phyloP scores from a whole-genome alignment of 2,888 invertebrate genomes.

The Panzeria rudis region DNA sequence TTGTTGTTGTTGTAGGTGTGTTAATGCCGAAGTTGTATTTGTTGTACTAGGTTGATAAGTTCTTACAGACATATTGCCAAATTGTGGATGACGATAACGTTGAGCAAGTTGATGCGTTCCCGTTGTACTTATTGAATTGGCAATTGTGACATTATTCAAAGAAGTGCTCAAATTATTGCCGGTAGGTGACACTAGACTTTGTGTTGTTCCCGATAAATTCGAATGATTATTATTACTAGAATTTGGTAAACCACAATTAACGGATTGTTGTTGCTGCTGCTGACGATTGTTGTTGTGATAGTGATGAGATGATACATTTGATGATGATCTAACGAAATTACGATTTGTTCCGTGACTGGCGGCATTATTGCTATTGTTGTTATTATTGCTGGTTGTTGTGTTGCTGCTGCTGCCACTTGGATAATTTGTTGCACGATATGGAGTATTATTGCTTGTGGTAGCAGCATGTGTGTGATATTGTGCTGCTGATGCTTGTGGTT shows the following conservation, averaged over 20 bases:
- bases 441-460: conserved; percentile 47
- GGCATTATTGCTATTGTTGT: conserved; percentile 73
- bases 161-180: conserved; percentile 59
- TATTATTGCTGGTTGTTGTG: conserved; percentile 75
- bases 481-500: conserved; percentile 71
- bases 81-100: conserved; percentile 82
- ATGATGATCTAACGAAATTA: conserved; percentile 70
- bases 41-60: conserved; percentile 75
- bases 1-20: conserved; percentile 35
- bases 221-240: conserved; percentile 65
- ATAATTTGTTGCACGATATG: conserved; percentile 65
- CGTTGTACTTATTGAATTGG: conserved; percentile 61
- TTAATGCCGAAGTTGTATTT: neutral
- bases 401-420: conserved; percentile 69
- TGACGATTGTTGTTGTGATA: conserved; percentile 68
- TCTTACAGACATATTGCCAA: conserved; percentile 82
- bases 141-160: conserved; percentile 32
- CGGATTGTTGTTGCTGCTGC: conserved; percentile 50
- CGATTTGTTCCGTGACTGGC: conserved; percentile 69
- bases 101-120: conserved; percentile 72
- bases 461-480: conserved; percentile 65
- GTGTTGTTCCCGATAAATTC: conserved; percentile 46
- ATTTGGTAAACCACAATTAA: conserved; percentile 40
- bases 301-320: conserved; percentile 61
- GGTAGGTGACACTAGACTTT: conserved; percentile 67